Evolutionary conservation across 2,888 invertebrate genomes (phyloP), one percentile per base, ranked within the genome.

Genomic region (Oeneis ivallda): DNA sequence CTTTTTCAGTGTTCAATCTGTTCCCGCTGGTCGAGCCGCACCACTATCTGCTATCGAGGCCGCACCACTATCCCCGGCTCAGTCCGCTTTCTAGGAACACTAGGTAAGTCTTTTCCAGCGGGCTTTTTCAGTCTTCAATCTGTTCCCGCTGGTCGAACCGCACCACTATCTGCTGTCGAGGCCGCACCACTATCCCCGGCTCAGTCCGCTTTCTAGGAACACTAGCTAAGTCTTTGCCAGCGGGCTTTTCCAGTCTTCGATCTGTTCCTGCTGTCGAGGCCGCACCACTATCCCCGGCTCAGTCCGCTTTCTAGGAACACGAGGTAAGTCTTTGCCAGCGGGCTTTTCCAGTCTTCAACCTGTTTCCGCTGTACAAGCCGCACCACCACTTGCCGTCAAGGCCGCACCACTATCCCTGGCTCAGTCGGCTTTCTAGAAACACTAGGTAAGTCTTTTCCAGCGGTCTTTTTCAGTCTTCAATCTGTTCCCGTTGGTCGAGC

Each of bases 41-140:
- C 66, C 85, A 86, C 41, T 85, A 86, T 50, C 74, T 92, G 71
- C 87, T 92, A 66, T 92, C 93, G 70, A 84, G 93, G 71, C 83
- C 87, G 73, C 90, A 92, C 70, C 91, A 92, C 72, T 95, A 95
- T 77, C 94, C 95, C 62, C 92, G 97, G 74, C 95, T 96, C 74
- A 97, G 96, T 85, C 97, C 97, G 71, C 95, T 96, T 82, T 95
- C 96, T 39, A 94, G 96, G 82, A 95, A 95, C 71, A 90, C 90
- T 64, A 88, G 89, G 89, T 88, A 53, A 74, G 71, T 7, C 8
- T 7, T 37, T 37, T 5, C 7, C 37, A 9, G 37, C 37, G 37
- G 9, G 37, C 34, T 37, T 6, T 26, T 26, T 4, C 26, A 26
- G 26, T 1, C 34, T 6, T 9, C 34, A 97, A 97, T 88, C 95